phyloP scores from a whole-genome alignment of 2,888 invertebrate genomes.

The Lasioglossum oenotherae region DNA sequence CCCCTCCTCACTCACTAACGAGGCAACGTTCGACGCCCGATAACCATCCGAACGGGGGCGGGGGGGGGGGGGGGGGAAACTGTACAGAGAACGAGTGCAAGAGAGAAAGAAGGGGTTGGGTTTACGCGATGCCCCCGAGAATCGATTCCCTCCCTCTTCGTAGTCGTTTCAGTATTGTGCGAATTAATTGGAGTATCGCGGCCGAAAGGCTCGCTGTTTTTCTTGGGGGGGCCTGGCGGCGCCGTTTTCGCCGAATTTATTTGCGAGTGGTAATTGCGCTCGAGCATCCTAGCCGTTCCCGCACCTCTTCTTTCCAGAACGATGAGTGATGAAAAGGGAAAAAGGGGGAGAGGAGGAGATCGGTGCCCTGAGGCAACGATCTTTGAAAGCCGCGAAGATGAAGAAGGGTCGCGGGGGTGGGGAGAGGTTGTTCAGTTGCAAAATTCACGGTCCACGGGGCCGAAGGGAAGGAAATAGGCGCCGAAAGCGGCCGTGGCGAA shows the following conservation, averaged over 20 bases:
- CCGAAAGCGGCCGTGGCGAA: conserved; percentile 21
- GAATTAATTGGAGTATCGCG: conserved; percentile 35
- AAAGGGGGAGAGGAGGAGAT: not conserved
- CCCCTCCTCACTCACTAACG: conserved; percentile 37
- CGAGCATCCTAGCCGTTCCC: not conserved
- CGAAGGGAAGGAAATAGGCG: conserved; percentile 40
- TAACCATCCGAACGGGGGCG: conserved; percentile 27
- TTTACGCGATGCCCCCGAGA: conserved; percentile 24
- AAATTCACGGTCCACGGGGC: conserved; percentile 44
- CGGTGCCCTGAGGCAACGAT: not conserved
- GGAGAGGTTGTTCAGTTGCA: conserved; percentile 7
- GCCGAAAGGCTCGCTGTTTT: conserved; percentile 10
- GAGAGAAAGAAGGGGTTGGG: not conserved
- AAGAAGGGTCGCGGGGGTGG: not conserved
- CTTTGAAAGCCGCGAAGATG: conserved; percentile 37
- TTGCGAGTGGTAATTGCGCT: conserved; percentile 15
- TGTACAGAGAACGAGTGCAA: not conserved
- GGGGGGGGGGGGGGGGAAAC: not conserved
- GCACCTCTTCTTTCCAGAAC: not conserved
- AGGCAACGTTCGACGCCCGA: conserved; percentile 44
- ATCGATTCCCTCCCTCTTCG: conserved; percentile 22
- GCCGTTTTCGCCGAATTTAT: conserved; percentile 8
- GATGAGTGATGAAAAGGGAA: conserved; percentile 30
- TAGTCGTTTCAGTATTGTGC: conserved; percentile 11
- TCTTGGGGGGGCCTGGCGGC: not conserved